Conservation (phyloP, 2,888 invertebrate genomes). For the Exephanes ischioxanthus region DNA sequence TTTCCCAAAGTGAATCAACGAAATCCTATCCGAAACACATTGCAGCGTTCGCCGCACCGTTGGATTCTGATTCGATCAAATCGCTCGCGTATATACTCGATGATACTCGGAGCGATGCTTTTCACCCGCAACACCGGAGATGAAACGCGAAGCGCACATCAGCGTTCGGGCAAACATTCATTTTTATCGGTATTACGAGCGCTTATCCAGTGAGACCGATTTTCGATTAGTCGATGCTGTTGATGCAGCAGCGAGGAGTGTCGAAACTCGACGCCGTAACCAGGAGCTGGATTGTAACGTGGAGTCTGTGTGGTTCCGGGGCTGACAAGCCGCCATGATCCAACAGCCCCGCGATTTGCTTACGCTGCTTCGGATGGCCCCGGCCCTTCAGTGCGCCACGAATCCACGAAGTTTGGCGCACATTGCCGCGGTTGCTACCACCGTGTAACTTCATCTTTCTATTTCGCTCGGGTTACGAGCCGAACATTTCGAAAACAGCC, state of each 20-base stretch:
- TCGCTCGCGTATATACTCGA: no score
- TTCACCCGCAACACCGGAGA: not conserved
- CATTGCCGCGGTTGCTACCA: not conserved
- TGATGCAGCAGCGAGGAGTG: not conserved
- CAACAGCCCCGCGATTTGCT: constrained; percentile 2
- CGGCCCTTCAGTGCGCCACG: not conserved
- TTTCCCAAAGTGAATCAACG: not conserved
- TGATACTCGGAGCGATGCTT: no score
- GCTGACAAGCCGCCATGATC: constrained; percentile 19
- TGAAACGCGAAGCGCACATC: not conserved
- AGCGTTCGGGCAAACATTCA: not conserved
- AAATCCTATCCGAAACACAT: no score
- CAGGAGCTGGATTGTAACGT: constrained; percentile 17
- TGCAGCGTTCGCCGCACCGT: no score
- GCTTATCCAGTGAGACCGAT: not conserved
- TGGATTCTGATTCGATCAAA: no score
- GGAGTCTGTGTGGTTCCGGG: constrained; percentile 4
- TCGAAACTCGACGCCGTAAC: constrained; percentile 35
- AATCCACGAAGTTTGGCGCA: constrained; percentile 40
- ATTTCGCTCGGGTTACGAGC: constrained; percentile 15
- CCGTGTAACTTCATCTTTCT: constrained; percentile 1
- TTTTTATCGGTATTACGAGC: not conserved
- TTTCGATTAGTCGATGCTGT: constrained; percentile 3
- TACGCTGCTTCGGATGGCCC: constrained; percentile 21
- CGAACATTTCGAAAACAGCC: constrained; percentile 61